Conservation (phyloP, 2,113 vertebrate species). For the Panthera uncia region DNA sequence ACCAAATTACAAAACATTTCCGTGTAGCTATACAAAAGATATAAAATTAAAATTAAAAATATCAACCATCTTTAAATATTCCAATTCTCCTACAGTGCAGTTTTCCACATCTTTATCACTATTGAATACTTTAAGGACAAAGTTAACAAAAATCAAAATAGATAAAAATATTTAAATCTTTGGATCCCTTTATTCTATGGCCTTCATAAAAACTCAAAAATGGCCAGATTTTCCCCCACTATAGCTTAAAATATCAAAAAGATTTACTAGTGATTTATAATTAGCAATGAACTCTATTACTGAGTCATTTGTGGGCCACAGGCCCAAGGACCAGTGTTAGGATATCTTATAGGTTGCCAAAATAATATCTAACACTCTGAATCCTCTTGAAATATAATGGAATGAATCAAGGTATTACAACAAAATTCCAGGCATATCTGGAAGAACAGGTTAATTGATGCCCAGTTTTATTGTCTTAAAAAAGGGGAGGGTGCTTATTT, state of each 20-base stretch:
- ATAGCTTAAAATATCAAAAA: constrained; percentile 79
- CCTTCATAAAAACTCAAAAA: constrained; percentile 84
- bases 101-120: constrained; percentile 79
- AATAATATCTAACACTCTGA: constrained; percentile 82
- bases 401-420: constrained; percentile 81
- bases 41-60: constrained; percentile 84
- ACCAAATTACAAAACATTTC: constrained; percentile 85
- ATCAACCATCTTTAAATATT: constrained; percentile 83
- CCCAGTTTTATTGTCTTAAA: constrained; percentile 77
- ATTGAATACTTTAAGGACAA: constrained; percentile 76
- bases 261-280: constrained; percentile 75
- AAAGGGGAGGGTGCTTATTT: constrained; percentile 73
- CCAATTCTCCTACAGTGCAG: constrained; percentile 78
- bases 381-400: constrained; percentile 78
- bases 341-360: constrained; percentile 77
- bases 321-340: constrained; percentile 64
- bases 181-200: constrained; percentile 89
- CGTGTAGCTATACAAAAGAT: constrained; percentile 87
- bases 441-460: constrained; percentile 66
- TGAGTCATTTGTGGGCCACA: constrained; percentile 60
- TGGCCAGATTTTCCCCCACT: constrained; percentile 74
- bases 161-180: constrained; percentile 87
- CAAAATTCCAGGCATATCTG: constrained; percentile 81
- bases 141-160: constrained; percentile 80
- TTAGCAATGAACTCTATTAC: constrained; percentile 69